Evolutionary conservation across 2,113 vertebrate genomes (phyloP).

Genomic region (Brachionichthys hirsutus): DNA sequence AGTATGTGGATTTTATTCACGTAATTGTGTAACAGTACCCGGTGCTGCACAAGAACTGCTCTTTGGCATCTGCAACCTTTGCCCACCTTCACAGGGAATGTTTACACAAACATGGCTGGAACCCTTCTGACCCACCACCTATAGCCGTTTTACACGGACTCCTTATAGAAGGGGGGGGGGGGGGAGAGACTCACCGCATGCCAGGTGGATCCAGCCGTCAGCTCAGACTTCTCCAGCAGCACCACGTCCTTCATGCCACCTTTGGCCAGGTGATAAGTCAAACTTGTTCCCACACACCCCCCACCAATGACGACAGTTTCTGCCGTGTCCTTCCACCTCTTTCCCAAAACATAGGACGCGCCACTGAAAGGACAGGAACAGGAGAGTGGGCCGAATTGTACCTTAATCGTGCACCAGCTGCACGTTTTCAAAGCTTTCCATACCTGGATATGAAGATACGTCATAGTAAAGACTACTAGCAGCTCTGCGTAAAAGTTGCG

Average conservation of each 20-base stretch:
- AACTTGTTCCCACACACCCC: conserved; percentile 90
- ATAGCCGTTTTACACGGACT: conserved; percentile 38
- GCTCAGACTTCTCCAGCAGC: conserved; percentile 93
- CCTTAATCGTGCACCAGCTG: no score
- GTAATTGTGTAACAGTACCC: background rate
- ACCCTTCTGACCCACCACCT: no score
- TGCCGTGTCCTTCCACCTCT: conserved; percentile 86
- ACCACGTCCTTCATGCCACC: conserved; percentile 92
- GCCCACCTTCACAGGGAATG: background rate
- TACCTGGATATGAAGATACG: no score
- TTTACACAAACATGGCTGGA: background rate
- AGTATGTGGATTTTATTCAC: background rate
- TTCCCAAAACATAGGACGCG: conserved; percentile 55
- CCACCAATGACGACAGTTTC: conserved; percentile 93
- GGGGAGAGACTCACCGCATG: conserved; percentile 83
- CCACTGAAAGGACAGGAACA: conserved; percentile 46
- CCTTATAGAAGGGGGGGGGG: no score
- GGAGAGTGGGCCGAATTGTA: no score
- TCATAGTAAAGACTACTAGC: no score
- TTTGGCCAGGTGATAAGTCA: conserved; percentile 96
- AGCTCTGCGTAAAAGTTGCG: no score
- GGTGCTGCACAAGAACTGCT: background rate
- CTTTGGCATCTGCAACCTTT: background rate
- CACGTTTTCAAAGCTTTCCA: no score
- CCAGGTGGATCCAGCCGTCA: conserved; percentile 98